phyloP scores from a whole-genome alignment of 2,113 vertebrate genomes.

The Melanostigma gelatinosum region DNA sequence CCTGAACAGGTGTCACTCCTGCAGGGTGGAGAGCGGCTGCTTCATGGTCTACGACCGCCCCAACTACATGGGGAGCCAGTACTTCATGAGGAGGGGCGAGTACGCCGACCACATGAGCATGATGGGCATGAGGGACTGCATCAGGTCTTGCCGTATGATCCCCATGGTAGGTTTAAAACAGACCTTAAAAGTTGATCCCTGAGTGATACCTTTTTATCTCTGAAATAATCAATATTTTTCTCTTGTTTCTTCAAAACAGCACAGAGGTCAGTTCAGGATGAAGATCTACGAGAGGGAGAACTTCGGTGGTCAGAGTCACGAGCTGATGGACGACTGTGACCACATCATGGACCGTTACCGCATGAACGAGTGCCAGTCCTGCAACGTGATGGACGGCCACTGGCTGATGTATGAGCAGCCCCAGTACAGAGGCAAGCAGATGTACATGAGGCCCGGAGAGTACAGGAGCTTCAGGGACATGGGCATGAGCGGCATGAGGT shows the following conservation, averaged over 20 bases:
- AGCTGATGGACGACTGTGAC: slow-evolving; percentile 66
- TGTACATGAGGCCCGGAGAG: too few relatives aligned
- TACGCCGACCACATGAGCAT: slow-evolving; percentile 77
- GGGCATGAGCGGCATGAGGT: too few relatives aligned
- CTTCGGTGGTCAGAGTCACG: slow-evolving; percentile 57
- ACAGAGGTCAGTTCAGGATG: slow-evolving; percentile 67
- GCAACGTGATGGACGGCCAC: slow-evolving; percentile 74
- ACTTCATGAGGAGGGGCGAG: slow-evolving; percentile 76
- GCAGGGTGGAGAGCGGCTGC: slow-evolving; percentile 74
- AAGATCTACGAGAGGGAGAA: slow-evolving; percentile 74
- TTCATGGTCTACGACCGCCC: slow-evolving; percentile 80
- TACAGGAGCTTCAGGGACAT: too few relatives aligned
- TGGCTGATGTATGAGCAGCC: slow-evolving; percentile 79
- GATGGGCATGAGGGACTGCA: slow-evolving; percentile 69
- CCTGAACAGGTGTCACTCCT: slow-evolving; percentile 74
- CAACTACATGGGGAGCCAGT: slow-evolving; percentile 80
- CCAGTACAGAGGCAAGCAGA: slow-evolving; percentile 61
- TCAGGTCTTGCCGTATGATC: slow-evolving; percentile 80
- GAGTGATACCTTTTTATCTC: not conserved
- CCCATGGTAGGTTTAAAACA: slow-evolving; percentile 66
- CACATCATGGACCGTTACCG: slow-evolving; percentile 62
- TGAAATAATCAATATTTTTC: not conserved
- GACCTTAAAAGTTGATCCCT: not conserved
- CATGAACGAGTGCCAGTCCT: slow-evolving; percentile 65
- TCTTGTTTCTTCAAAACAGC: slow-evolving; percentile 16